Evolutionary conservation across 1,140 invertebrate species (phyloP), one percentile per base, ranked within the genome.

Genomic region (Chrysomallon squamiferum): DNA sequence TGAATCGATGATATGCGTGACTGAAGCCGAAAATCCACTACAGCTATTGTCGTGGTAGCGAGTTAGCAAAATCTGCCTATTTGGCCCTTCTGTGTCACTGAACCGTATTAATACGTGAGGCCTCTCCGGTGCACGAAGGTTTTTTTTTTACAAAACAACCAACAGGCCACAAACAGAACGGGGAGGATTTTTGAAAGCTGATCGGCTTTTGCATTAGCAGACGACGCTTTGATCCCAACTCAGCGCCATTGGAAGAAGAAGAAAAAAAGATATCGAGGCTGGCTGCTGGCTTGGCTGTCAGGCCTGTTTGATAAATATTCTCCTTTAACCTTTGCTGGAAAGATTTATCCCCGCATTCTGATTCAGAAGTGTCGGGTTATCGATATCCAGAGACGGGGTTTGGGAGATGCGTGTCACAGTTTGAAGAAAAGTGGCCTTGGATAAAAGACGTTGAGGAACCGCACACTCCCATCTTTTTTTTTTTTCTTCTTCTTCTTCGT

Each of bases 301-400:
- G 41, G 58, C 35, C 25, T 59, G n/a, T 22, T 35, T 59, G 58
- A 59, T 59, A 43, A 59, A 59, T 59, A 30, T 59, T 20, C 22
- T 18, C 38, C 32, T 59, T 43, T 59, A 43, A 59, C 58, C 58
- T 59, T 59, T 59, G 13, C 15, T 11, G 50, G 50, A 30, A 54
- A 54, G 50, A 54, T 54, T 54, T 54, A 54, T 54, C 50, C 29
- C 50, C n/a, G 9, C 22, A 25, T 54, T 27, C 50, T 38, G 35
- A 38, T 38, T 38, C 35, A 38, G 35, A 38, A 38, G 35, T 38
- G 35, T 38, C 35, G 35, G 35, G 35, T 38, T 38, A 38, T 38
- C 35, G 35, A 38, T 5, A 38, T 15, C 15, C 6, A 15, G 35
- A 38, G 35, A 38, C 35, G 35, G 35, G 35, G 6, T 38, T 38